Percentiles rank a stretch among this genome's conserved stretches.
Conservation (phyloP, 2,888 invertebrate species). For the Halocaridina rubra region DNA sequence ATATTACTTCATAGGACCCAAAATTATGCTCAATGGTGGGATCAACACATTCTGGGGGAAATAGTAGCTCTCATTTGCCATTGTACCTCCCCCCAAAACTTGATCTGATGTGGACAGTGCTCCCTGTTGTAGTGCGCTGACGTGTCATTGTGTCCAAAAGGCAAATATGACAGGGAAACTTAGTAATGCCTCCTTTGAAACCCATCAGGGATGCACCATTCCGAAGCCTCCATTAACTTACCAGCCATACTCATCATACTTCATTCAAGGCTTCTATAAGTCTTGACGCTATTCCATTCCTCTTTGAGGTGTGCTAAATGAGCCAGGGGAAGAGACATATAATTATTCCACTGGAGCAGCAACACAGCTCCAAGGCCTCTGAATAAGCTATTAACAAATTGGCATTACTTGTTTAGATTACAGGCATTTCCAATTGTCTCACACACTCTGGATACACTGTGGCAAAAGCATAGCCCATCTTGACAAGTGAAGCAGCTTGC, state of each 20-base stretch:
- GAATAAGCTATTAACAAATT: neutral
- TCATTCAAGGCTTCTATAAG: neutral
- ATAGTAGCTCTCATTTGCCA: neutral
- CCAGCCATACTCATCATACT: neutral
- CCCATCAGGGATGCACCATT: no score
- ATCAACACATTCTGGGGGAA: neutral
- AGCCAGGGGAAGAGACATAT: neutral
- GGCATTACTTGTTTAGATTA: neutral
- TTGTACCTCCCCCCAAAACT: neutral
- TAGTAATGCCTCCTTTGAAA: no score
- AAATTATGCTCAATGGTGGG: neutral
- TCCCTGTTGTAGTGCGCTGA: no score
- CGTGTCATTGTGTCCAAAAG: no score
- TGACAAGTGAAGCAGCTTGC: neutral
- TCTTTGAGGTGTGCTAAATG: neutral
- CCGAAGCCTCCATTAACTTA: no score
- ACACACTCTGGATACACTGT: neutral
- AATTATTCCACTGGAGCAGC: neutral
- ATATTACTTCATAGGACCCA: neutral
- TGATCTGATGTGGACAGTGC: neutral
- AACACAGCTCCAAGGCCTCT: neutral
- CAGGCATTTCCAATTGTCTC: neutral
- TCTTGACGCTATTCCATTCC: constrained; percentile 3
- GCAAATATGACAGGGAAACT: no score
- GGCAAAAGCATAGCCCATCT: constrained; percentile 1